phyloP scores from a whole-genome alignment of 2,888 invertebrate species.

The Agonopterix heracliana region DNA sequence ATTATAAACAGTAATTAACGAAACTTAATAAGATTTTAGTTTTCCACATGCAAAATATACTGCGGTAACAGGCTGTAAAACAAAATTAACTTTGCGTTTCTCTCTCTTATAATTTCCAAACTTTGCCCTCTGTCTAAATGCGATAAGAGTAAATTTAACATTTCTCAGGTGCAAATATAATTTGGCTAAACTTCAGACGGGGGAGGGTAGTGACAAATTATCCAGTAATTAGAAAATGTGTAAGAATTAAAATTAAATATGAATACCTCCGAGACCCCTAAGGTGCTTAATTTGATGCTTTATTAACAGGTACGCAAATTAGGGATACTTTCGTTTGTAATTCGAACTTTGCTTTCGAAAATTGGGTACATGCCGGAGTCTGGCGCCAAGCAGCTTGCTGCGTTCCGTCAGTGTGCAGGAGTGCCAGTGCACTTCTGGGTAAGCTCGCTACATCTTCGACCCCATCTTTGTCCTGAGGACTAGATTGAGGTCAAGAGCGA shows the following conservation, averaged over 20 bases:
- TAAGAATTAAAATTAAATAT: constrained; percentile 29
- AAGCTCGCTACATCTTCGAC: no score
- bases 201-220: constrained; percentile 25
- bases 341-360: no score
- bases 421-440: no score
- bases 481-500: no score
- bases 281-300: constrained; percentile 14
- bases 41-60: background rate
- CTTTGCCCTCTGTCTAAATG: background rate
- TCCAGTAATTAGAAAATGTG: constrained; percentile 32
- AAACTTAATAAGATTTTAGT: background rate
- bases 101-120: background rate
- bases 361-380: no score
- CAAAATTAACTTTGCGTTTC: background rate
- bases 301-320: background rate
- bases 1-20: background rate
- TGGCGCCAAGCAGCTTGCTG: no score
- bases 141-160: background rate
- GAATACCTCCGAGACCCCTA: constrained; percentile 16
- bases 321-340: background rate
- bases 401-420: no score
- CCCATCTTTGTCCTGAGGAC: no score
- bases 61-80: background rate
- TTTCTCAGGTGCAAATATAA: constrained; percentile 10
- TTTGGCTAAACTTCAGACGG: constrained; percentile 11